Evolutionary conservation across 2,113 vertebrate species (phyloP).

Genomic region (Melanocharis versteri): DNA sequence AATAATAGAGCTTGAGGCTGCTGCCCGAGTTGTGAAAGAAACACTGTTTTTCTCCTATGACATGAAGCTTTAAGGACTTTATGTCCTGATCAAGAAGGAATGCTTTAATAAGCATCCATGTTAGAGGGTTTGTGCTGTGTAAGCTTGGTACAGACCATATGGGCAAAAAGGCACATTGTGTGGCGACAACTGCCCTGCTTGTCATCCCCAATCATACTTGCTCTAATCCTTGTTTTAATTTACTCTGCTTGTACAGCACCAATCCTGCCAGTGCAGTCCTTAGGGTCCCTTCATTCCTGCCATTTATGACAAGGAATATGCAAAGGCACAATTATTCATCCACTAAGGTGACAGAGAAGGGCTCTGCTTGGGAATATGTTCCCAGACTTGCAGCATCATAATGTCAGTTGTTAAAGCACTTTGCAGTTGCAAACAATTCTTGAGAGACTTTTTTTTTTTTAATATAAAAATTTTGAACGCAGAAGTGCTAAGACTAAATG

Average conservation of each 20-base stretch:
- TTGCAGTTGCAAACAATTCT: slow-evolving; percentile 86
- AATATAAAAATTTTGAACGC: slow-evolving; percentile 60
- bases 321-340: slow-evolving; percentile 94
- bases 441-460: slow-evolving; percentile 73
- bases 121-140: slow-evolving; percentile 62
- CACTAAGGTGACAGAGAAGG: slow-evolving; percentile 87
- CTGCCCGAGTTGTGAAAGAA: slow-evolving; percentile 32
- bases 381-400: slow-evolving; percentile 77
- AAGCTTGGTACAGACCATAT: slow-evolving; percentile 84
- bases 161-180: slow-evolving; percentile 81
- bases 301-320: slow-evolving; percentile 90
- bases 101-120: slow-evolving; percentile 72
- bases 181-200: slow-evolving; percentile 82
- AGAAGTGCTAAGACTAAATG: slow-evolving; percentile 6
- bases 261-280: slow-evolving; percentile 86
- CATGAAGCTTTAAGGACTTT: slow-evolving; percentile 62
- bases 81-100: slow-evolving; percentile 63
- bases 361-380: slow-evolving; percentile 83
- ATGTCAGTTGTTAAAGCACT: slow-evolving; percentile 84
- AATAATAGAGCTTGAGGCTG: slow-evolving; percentile 39
- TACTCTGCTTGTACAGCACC: slow-evolving; percentile 86
- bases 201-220: slow-evolving; percentile 89
- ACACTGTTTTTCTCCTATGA: slow-evolving; percentile 44
- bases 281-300: slow-evolving; percentile 91
- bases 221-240: slow-evolving; percentile 96